These are phyloP conservation scores for Lophochroa leadbeateri DNA, from an alignment of 2,113 vertebrate genomes.

Conservation along the genomic window DNA sequence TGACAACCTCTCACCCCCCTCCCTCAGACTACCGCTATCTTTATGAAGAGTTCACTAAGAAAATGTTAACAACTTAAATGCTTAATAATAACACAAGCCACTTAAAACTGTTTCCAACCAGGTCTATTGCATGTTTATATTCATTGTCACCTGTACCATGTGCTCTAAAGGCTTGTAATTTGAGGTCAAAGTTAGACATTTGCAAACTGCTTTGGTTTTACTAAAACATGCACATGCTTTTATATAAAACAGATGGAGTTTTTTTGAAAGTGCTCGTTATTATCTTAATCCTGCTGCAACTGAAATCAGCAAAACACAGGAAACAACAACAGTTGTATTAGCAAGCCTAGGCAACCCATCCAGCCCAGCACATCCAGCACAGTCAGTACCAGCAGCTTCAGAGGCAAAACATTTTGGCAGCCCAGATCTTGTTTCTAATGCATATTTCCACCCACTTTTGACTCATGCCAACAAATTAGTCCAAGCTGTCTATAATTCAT, in stretches of 20 bases:
- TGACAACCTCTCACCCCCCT: neutral
- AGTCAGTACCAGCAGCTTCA: neutral
- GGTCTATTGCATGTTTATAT: neutral
- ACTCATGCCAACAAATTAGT: neutral
- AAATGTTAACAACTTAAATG: neutral
- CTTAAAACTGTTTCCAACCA: neutral
- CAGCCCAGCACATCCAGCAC: fast-evolving
- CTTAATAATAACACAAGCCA: neutral
- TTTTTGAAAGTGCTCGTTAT: neutral
- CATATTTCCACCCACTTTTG: neutral
- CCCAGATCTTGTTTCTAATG: neutral
- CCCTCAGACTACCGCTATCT: neutral
- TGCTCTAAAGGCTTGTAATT: neutral
- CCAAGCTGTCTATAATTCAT: neutral
- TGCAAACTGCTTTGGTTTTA: neutral
- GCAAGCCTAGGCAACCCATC: neutral
- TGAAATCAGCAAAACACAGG: neutral
- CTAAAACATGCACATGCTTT: neutral
- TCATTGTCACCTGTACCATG: neutral
- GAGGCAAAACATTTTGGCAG: neutral
- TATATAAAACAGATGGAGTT: neutral
- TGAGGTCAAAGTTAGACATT: neutral
- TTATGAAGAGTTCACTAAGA: neutral
- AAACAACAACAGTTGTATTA: neutral
- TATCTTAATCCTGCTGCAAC: neutral